Conservation (phyloP, 2,888 invertebrate genomes). For the Scaptomyza tumidula region DNA sequence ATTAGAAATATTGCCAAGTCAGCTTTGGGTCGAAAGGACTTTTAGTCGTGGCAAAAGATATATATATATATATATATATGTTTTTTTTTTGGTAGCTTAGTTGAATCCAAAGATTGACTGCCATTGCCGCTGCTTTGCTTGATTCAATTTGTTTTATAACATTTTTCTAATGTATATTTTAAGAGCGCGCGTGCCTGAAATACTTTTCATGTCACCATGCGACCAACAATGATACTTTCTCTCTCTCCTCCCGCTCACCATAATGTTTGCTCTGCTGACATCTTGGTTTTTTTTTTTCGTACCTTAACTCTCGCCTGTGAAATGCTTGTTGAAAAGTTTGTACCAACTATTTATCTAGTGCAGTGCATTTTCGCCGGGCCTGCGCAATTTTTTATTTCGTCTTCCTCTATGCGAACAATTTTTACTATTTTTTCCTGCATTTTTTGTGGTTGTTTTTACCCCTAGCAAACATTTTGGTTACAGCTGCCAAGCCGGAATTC, state of each 20-base stretch:
- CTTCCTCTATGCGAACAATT: conserved; percentile 65
- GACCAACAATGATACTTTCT: background rate
- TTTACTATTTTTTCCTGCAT: conserved; percentile 3
- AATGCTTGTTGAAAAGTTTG: conserved; percentile 58
- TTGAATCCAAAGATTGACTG: conserved; percentile 53
- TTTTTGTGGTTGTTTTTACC: background rate
- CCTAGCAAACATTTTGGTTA: conserved; percentile 67
- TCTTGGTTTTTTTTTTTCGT: background rate
- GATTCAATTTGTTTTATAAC: conserved; percentile 76
- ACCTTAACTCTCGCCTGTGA: conserved; percentile 60
- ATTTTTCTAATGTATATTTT: conserved; percentile 78
- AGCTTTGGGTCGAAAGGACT: conserved; percentile 36
- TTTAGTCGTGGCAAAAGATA: conserved; percentile 35
- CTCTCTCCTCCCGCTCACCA: conserved; percentile 1
- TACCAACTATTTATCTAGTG: conserved; percentile 73
- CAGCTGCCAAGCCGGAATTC: conserved; percentile 41
- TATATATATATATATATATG: conserved; percentile 44
- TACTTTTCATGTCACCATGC: conserved; percentile 36
- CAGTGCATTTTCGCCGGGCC: conserved; percentile 52
- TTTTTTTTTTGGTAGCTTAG: conserved; percentile 46
- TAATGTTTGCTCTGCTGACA: conserved; percentile 48
- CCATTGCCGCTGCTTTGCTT: conserved; percentile 52
- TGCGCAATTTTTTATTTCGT: conserved; percentile 32
- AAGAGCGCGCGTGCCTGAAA: conserved; percentile 70
- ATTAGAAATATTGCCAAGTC: conserved; percentile 65